Evolutionary conservation across 2,888 invertebrate genomes (phyloP).

Genomic region (Pristionchus exspectatus): DNA sequence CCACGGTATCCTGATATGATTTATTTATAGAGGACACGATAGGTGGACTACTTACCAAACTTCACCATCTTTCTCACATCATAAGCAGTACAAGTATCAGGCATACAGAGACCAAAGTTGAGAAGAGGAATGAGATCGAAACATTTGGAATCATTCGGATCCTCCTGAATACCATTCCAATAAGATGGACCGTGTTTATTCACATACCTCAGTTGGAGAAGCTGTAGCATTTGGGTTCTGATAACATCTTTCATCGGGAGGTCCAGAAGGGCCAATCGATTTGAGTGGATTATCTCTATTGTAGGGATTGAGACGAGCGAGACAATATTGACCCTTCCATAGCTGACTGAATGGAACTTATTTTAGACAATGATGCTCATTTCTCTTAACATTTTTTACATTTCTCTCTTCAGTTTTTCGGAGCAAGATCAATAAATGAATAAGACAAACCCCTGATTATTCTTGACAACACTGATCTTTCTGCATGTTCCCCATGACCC

Average conservation of each 20-base stretch:
- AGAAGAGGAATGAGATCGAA: constrained; percentile 76
- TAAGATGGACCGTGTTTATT: too few species aligned
- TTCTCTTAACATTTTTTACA: neutral
- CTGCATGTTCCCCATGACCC: constrained; percentile 78
- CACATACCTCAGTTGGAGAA: constrained; percentile 26
- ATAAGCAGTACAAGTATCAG: constrained; percentile 78
- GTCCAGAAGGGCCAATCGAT: constrained; percentile 63
- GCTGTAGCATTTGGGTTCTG: neutral
- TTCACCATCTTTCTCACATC: constrained; percentile 76
- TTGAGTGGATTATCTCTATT: constrained; percentile 77
- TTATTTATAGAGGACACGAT: neutral
- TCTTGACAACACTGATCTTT: constrained; percentile 76
- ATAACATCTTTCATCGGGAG: constrained; percentile 59
- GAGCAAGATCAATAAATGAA: neutral
- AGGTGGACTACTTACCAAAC: constrained; percentile 65
- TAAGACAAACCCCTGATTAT: constrained; percentile 72
- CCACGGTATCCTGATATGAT: constrained; percentile 68
- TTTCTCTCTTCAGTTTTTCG: neutral
- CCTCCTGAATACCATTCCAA: constrained; percentile 25
- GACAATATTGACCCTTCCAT: constrained; percentile 78
- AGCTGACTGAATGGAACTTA: constrained; percentile 63
- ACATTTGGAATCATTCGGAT: constrained; percentile 71
- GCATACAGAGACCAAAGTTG: constrained; percentile 78
- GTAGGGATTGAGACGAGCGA: constrained; percentile 76
- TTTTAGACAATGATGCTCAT: neutral